Percentiles rank a stretch among this genome's conserved stretches.
These are phyloP conservation scores for Chloromyia formosa DNA, from an alignment of 2,888 invertebrate genomes.

Conservation along the genomic window DNA sequence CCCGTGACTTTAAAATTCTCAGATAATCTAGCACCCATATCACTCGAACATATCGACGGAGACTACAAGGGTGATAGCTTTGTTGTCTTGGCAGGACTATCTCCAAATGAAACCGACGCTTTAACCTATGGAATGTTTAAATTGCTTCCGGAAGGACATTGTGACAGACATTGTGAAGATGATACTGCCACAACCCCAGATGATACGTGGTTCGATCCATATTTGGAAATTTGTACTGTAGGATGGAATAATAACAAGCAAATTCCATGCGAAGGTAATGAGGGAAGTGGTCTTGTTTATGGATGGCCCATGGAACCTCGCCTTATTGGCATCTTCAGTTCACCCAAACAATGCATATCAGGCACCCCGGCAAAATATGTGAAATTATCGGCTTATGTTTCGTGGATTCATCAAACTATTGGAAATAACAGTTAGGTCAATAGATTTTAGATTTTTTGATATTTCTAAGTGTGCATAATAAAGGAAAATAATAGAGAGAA, in stretches of 20 bases:
- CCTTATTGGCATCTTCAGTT: slow-evolving; percentile 34
- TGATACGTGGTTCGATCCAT: slow-evolving; percentile 61
- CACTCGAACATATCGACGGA: too few relatives aligned
- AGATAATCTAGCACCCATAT: neutral
- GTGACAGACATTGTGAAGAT: neutral
- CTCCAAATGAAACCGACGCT: neutral
- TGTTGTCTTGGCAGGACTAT: slow-evolving; percentile 42
- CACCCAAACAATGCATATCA: slow-evolving; percentile 16
- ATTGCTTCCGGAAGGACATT: slow-evolving; percentile 5
- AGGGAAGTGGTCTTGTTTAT: slow-evolving; percentile 37
- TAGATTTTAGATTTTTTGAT: too few relatives aligned
- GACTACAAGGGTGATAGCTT: neutral
- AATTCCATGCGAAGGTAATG: slow-evolving; percentile 41
- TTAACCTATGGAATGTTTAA: slow-evolving; percentile 37
- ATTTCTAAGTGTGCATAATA: too few relatives aligned
- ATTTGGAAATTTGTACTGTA: slow-evolving; percentile 39
- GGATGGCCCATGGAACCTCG: slow-evolving; percentile 32
- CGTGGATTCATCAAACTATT: slow-evolving; percentile 33
- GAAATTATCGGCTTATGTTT: slow-evolving; percentile 23
- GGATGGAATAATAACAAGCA: slow-evolving; percentile 39
- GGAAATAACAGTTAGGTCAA: neutral
- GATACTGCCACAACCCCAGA: slow-evolving; percentile 55
- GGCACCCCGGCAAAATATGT: slow-evolving; percentile 35
- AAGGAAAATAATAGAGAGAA: too few relatives aligned
- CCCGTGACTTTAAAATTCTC: slow-evolving; percentile 17